A percentile compares a stretch with the other conserved stretches of the same genome.
Conservation (phyloP, 2,888 invertebrate species). For the Anthrax anthrax region DNA sequence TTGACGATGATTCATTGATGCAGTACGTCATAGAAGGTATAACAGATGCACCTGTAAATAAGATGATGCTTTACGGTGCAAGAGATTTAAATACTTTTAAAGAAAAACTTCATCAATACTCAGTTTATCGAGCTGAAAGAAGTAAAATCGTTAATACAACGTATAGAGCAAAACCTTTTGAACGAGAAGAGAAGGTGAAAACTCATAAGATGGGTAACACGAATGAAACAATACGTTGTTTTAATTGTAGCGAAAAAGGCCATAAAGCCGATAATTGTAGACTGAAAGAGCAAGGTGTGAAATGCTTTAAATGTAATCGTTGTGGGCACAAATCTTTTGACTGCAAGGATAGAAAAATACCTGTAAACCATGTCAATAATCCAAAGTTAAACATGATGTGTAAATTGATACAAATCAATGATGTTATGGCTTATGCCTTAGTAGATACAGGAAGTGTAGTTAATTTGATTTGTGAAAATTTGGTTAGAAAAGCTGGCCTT, state of each 20-base stretch:
- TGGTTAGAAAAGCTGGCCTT: no score
- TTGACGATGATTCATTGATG: neutral
- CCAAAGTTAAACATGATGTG: neutral
- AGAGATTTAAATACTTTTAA: neutral
- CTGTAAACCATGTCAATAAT: no score
- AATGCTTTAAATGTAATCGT: neutral
- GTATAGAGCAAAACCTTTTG: neutral
- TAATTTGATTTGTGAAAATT: no score
- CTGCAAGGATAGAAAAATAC: neutral
- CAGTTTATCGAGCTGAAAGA: neutral
- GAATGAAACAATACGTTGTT: neutral
- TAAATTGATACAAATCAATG: neutral
- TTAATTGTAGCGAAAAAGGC: no score
- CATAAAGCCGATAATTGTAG: neutral
- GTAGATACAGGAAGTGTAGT: neutral
- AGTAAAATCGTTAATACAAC: neutral
- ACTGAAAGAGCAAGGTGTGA: neutral
- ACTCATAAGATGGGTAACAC: no score
- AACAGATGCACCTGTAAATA: neutral
- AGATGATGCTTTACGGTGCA: neutral
- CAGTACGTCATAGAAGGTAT: neutral
- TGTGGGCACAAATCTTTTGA: neutral
- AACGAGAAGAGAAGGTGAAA: no score
- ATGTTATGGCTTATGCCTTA: neutral
- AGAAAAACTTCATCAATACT: neutral